Percentiles rank a stretch among this genome's conserved stretches.
These are phyloP conservation scores for Pterostichus niger DNA, from an alignment of 2,888 invertebrate species.

Conservation along the genomic window DNA sequence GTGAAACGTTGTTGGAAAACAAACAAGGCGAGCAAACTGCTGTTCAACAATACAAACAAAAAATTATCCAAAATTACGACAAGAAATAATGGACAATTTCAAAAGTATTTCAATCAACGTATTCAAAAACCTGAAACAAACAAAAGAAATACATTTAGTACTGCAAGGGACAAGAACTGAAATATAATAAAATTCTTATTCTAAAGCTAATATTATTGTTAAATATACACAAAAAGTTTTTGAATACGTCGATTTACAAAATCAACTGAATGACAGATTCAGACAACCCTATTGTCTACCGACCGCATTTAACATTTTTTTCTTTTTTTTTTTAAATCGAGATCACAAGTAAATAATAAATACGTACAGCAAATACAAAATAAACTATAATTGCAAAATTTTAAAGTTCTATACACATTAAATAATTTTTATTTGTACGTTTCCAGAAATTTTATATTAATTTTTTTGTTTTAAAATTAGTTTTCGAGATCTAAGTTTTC, in stretches of 20 bases:
- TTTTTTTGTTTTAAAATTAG: slow-evolving; percentile 32
- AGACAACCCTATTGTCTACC: slow-evolving; percentile 34
- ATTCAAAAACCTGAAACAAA: slow-evolving; percentile 47
- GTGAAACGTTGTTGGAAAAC: slow-evolving; percentile 8
- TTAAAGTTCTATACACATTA: slow-evolving; percentile 61
- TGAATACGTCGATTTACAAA: slow-evolving; percentile 44
- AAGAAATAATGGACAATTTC: slow-evolving; percentile 50
- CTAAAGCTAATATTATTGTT: slow-evolving; percentile 38
- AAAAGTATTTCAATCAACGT: slow-evolving; percentile 43
- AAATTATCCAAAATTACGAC: slow-evolving; percentile 52
- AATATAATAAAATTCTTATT: slow-evolving; percentile 43
- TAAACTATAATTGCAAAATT: slow-evolving; percentile 58
- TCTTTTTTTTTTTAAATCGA: slow-evolving; percentile 42
- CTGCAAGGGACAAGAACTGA: slow-evolving; percentile 24
- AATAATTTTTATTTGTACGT: slow-evolving; percentile 64
- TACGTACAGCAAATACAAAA: slow-evolving; percentile 57
- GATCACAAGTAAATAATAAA: slow-evolving; percentile 64
- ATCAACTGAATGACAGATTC: background rate
- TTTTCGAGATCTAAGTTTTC: slow-evolving; percentile 41
- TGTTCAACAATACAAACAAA: slow-evolving; percentile 42
- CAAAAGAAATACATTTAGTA: slow-evolving; percentile 1
- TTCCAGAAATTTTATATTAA: slow-evolving; percentile 57
- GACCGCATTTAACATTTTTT: slow-evolving; percentile 56
- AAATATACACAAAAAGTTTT: slow-evolving; percentile 35
- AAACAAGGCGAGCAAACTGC: background rate